A percentile compares a stretch with the other conserved stretches of the same genome.
Conservation (phyloP, 2,888 invertebrate genomes). For the Andrena chrysosceles region DNA sequence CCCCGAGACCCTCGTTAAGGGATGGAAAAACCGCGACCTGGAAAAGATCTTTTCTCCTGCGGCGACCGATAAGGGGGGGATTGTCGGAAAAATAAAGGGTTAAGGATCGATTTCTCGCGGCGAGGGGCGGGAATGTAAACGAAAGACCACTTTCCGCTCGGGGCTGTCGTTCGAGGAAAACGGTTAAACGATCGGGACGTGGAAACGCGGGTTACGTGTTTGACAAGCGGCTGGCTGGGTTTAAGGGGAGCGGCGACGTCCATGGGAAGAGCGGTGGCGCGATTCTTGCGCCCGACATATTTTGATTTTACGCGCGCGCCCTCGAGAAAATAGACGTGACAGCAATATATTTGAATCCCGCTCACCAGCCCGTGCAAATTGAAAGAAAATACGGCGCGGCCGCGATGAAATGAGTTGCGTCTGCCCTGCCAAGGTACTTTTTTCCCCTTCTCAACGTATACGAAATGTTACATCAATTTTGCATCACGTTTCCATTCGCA, state of each 20-base stretch:
- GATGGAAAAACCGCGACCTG: not conserved
- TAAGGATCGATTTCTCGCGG: slow-evolving; percentile 25
- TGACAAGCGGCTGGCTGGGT: slow-evolving; percentile 46
- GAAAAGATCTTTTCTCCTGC: not conserved
- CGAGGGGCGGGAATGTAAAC: slow-evolving; percentile 48
- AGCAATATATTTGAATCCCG: slow-evolving; percentile 39
- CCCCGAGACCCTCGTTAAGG: not conserved
- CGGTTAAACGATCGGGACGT: slow-evolving; percentile 21
- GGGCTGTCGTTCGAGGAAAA: slow-evolving; percentile 22
- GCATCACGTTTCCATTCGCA: not conserved
- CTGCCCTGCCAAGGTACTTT: not conserved
- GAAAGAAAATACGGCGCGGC: slow-evolving; percentile 41
- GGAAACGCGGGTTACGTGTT: slow-evolving; percentile 49
- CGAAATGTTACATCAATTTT: not conserved
- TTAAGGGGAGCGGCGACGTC: slow-evolving; percentile 19
- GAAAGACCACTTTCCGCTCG: slow-evolving; percentile 42
- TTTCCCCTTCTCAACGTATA: not conserved
- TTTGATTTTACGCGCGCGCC: slow-evolving; percentile 33
- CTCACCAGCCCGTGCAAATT: slow-evolving; percentile 34
- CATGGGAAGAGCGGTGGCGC: not conserved
- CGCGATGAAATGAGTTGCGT: slow-evolving; percentile 1
- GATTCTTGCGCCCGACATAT: slow-evolving; percentile 27
- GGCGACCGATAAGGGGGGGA: slow-evolving; percentile 13
- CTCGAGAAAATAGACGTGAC: slow-evolving; percentile 12
- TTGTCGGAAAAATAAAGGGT: not conserved